Conservation (phyloP, 2,888 invertebrate genomes). For the Andrena camellia region DNA sequence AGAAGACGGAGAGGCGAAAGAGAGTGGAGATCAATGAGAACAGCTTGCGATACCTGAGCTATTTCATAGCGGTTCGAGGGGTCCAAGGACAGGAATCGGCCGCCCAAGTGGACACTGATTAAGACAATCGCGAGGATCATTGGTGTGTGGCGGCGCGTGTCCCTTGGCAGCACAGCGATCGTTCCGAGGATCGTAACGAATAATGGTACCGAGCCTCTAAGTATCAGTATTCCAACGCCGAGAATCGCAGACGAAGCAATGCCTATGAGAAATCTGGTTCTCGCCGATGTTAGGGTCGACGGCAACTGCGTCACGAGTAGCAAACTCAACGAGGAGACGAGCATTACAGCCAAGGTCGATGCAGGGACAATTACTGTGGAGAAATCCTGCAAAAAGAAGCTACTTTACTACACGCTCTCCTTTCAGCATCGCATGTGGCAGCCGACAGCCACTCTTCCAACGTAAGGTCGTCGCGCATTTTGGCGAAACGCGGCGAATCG, state of each 20-base stretch:
- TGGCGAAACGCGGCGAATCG: too few relatives aligned
- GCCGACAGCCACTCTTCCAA: too few relatives aligned
- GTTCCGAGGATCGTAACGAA: constrained; percentile 90
- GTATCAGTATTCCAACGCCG: constrained; percentile 87
- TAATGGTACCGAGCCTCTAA: constrained; percentile 89
- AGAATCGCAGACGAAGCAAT: constrained; percentile 87
- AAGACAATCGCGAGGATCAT: constrained; percentile 75
- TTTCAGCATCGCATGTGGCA: neutral
- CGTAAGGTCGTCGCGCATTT: too few relatives aligned
- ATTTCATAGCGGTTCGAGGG: constrained; percentile 68
- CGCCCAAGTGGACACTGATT: constrained; percentile 71
- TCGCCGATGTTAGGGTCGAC: constrained; percentile 74
- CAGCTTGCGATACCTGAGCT: constrained; percentile 47
- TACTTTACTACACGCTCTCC: neutral
- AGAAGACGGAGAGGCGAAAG: too few relatives aligned
- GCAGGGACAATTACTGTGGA: constrained; percentile 85
- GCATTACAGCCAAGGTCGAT: constrained; percentile 87
- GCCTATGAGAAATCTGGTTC: constrained; percentile 83
- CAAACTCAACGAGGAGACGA: constrained; percentile 88
- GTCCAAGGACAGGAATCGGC: constrained; percentile 65
- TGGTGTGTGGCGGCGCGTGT: constrained; percentile 74
- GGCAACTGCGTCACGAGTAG: constrained; percentile 86
- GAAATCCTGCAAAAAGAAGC: constrained; percentile 85
- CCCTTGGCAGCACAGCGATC: constrained; percentile 88
- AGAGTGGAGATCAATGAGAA: neutral